These are phyloP conservation scores for Coregonus suidteri DNA, from an alignment of 2,797 vertebrate genomes.

Conservation along the genomic window DNA sequence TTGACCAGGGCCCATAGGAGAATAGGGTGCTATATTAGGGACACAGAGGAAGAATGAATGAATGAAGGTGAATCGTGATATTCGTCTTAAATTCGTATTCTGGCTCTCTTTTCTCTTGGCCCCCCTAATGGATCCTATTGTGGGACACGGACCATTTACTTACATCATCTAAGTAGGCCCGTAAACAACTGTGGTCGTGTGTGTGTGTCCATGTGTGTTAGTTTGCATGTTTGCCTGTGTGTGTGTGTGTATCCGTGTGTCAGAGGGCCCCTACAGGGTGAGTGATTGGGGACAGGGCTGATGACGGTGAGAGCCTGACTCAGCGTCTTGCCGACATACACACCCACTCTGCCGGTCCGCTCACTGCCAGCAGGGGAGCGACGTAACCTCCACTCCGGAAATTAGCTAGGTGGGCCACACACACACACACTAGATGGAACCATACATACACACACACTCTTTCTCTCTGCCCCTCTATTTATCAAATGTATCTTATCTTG, in stretches of 20 bases:
- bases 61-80: neutral
- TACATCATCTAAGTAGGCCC: no score
- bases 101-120: neutral
- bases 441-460: neutral
- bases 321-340: constrained; percentile 17
- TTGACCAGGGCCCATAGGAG: neutral
- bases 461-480: neutral
- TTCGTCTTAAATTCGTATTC: neutral
- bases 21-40: neutral
- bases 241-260: neutral
- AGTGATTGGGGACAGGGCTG: neutral
- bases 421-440: neutral
- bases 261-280: neutral
- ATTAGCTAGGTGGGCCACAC: neutral
- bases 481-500: neutral
- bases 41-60: neutral
- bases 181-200: neutral
- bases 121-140: neutral
- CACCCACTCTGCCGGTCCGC: neutral
- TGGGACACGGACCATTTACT: neutral
- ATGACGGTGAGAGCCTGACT: constrained; percentile 48
- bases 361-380: neutral
- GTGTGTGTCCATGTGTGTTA: neutral
- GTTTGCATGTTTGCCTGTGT: neutral
- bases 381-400: neutral